Evolutionary conservation across 2,888 invertebrate genomes (phyloP), one percentile per base, ranked within the genome.

Genomic region (Calameuta idolon): DNA sequence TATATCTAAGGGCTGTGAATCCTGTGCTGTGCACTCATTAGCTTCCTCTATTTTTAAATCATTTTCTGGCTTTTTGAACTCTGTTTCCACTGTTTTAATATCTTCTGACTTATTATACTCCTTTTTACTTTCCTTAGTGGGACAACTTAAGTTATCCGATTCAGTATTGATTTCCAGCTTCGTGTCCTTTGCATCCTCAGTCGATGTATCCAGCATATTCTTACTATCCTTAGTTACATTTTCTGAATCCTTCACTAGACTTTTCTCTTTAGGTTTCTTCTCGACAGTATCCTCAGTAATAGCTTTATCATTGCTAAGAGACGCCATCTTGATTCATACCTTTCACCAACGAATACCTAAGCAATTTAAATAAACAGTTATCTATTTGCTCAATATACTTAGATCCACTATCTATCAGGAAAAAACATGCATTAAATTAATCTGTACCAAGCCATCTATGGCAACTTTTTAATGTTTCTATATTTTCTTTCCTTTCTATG

Each of bases 321-420:
- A 4, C 55, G 80, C 79, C 81, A 81, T 81, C 77, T 12, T 80
- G 75, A 35, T 73, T 75, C 55, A 75, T 68, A 30, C 37, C 76
- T 68, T 35, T 34, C 68, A 31, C 40, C 35, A 75, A 5, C 69
- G 31, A 34, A 37, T 81, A n/a, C 30, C 75, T 69, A 76, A 73
- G 23, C 69, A 33, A 55, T 15, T 30, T 5, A 0, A 74, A 69
- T 5, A 11, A 69, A 69, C 35, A 30, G 40, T 11, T 55, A 74
- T 55, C 15, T 76, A 74, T 71, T 74, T 69, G 37, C 76, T 74
- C 69, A 30, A 77, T 55, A 55, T 55, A 23, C 55, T 55, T 23
- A 23, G 9, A 23, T 23, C 23, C 5, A 23, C 9, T 23, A 23
- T 23, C 4, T 23, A 55, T 55, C 23, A 55, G 55, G 15, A 23